Base-by-base conservation (phyloP, 2,113 vertebrate genomes). In the Zapornia atra region DNA sequence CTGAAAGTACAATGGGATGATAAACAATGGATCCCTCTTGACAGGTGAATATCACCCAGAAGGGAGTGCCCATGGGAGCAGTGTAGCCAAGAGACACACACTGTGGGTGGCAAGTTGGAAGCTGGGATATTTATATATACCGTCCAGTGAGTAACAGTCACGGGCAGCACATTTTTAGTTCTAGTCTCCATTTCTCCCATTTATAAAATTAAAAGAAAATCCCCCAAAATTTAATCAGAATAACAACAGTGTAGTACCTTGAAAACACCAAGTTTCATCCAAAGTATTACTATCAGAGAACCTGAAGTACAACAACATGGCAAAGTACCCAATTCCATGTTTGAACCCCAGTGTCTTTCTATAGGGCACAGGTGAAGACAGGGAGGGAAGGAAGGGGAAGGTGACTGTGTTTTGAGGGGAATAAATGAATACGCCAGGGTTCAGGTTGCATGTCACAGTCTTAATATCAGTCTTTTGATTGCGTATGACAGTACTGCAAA, bases 211-310 rank as follows among this genome's bases (percentile, higher is more conserved):
- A 51, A 75, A 31, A 14, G 5, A 19, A 88, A 63, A 48, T 14
- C 57, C 77, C 29, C 48, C 75, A 29, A 73, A 77, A 68, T 31
- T 1, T 25, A 26, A 66, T 21, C 0, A 0, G 24, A 14, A 33
- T 82, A 91, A 79, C 24, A 48, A n/a, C 44, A 9, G 10, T 15
- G 36, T 8, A 42, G 2, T 19, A 51, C 4, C 38, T 66, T 75
- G 60, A 70, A 88, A 92, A 60, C 36, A 72, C 6, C 34, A 51
- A 51, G 38, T 87, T 89, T 84, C 15, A 6, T 33, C 80, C 57
- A 29, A 88, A 88, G 84, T 11, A 18, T 17, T 57, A 12, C 38
- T 6, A 14, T 21, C 18, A 20, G 25, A 48, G 15, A 72, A 29
- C 36, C 31, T 16, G 28, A 72, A 60, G 36, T 20, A 26, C 21